These are phyloP conservation scores for Pyrochroa serraticornis DNA, from an alignment of 2,888 invertebrate species.

Conservation along the genomic window DNA sequence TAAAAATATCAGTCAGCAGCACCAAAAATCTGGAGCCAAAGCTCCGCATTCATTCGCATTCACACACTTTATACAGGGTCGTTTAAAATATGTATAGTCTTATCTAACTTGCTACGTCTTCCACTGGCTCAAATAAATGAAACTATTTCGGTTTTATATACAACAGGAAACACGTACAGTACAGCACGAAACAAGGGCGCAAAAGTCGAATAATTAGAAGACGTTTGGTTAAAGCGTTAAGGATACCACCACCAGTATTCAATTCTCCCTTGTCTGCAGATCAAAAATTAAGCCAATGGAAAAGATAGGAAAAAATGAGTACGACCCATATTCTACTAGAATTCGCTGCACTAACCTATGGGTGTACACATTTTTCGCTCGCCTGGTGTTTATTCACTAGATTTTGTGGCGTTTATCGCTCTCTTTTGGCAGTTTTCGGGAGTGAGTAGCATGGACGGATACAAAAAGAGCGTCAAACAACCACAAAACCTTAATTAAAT, in stretches of 20 bases:
- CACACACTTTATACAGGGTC: slow-evolving; percentile 58
- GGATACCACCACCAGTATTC: slow-evolving; percentile 52
- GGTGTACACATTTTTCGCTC: slow-evolving; percentile 39
- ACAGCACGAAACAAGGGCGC: slow-evolving; percentile 40
- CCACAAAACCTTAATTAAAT: slow-evolving; percentile 33
- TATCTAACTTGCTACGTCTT: slow-evolving; percentile 53
- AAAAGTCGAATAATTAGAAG: slow-evolving; percentile 25
- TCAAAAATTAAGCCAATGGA: slow-evolving; percentile 53
- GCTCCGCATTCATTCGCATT: slow-evolving; percentile 52
- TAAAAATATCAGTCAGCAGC: slow-evolving; percentile 57
- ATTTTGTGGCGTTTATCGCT: slow-evolving; percentile 30
- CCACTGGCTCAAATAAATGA: slow-evolving; percentile 53
- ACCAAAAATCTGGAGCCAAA: slow-evolving; percentile 50
- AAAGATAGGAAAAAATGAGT: slow-evolving; percentile 53
- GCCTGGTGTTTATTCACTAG: slow-evolving; percentile 39
- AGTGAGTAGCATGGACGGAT: slow-evolving; percentile 51
- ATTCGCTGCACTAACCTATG: slow-evolving; percentile 24
- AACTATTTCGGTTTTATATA: slow-evolving; percentile 43
- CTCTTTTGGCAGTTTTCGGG: slow-evolving; percentile 33
- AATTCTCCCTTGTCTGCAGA: slow-evolving; percentile 51
- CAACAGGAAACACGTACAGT: slow-evolving; percentile 42
- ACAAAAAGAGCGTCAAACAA: slow-evolving; percentile 29
- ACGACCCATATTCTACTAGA: slow-evolving; percentile 24
- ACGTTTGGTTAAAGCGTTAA: slow-evolving; percentile 41
- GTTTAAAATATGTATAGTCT: slow-evolving; percentile 55